Base-by-base conservation (phyloP, 1,140 invertebrate species). In the Drosophila sp. region DNA sequence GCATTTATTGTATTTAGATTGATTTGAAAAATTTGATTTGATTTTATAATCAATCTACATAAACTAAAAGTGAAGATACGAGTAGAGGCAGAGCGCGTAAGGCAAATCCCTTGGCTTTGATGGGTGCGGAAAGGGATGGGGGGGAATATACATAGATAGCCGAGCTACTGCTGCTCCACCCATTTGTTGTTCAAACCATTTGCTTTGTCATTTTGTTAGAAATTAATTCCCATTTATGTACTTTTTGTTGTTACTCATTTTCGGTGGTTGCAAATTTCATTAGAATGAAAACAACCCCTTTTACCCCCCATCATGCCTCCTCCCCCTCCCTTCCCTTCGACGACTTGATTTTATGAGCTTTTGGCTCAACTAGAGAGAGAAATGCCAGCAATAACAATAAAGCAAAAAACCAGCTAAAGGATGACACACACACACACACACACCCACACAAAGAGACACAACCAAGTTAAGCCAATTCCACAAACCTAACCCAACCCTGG, bases 361-460 rank as follows among this genome's bases (percentile, higher is more conserved):
- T 79, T 79, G 74, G 81, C 65, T 74, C 79, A 85, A 82, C 83
- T 86, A 77, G 72, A 74, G 17, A 47, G 44, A 47, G 17, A 50
- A 87, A 89, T 87, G 73, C 63, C 76, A 80, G 79, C 73, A 79
- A 87, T 87, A 87, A 83, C 83, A 87, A 70, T 87, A 87, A 87
- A 87, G 75, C 85, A 70, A 65, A 17, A 70, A 75, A 70, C 50
- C 38, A 30, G 63, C 50, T 33, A 38, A 6, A 60, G 29, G 38
- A 68, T 80, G 72, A 60, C 66, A 60, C 44, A 60, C 7, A 38
- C 35, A 10, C 10, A 38, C 35, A 10, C 10, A 60, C 66, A 60
- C 44, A 60, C 7, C 10, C 35, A 10, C 10, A 38, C 0, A 35
- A 2, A 35, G n/a, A 44, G n/a, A n/a, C 17, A 1, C 23, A 50